Base-by-base conservation (phyloP, 2,888 invertebrate species). In the Leptothorax acervorum region DNA sequence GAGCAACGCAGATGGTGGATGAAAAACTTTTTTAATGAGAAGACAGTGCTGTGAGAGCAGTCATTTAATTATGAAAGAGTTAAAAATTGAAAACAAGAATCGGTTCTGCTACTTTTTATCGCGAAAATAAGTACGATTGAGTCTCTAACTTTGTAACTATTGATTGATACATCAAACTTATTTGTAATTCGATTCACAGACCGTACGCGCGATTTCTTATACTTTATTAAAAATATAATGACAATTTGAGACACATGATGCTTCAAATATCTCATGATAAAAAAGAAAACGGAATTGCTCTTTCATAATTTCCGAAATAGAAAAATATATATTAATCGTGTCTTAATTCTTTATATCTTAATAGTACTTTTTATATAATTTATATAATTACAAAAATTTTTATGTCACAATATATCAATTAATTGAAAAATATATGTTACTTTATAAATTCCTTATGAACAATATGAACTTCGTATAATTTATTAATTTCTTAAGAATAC, bases 21-120 rank as follows among this genome's bases (percentile, higher is more conserved):
- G 68, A 75, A 82, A 90, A 90, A 90, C 84, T 89, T 90, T 78
- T 86, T 90, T 88, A 90, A 90, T 88, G 90, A 88, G 86, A 85
- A 81, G 83, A 88, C 83, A 83, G 83, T 76, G 83, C 76, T 63
- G 71, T 62, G 75, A 79, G 53, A 18, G 62, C 60, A 62, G 83
- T 88, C 83, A 83, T 90, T 89, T 84, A 90, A 90, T 90, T 90
- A 90, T 76, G 84, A 83, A 85, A 82, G 81, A 86, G 74, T 84
- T 86, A 87, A 85, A 90, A 89, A 90, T 90, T 87, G 84, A 86
- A 83, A 84, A 86, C 60, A 63, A 66, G 48, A 73, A 48, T 65
- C 51, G 65, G 15, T 83, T 66, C 48, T 73, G 45, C 57, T 55
- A 68, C 39, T 84, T 87, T 81, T 87, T 83, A 83, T 88, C 63